Conservation (phyloP, 2,113 vertebrate genomes). For the Tupaia chinensis region DNA sequence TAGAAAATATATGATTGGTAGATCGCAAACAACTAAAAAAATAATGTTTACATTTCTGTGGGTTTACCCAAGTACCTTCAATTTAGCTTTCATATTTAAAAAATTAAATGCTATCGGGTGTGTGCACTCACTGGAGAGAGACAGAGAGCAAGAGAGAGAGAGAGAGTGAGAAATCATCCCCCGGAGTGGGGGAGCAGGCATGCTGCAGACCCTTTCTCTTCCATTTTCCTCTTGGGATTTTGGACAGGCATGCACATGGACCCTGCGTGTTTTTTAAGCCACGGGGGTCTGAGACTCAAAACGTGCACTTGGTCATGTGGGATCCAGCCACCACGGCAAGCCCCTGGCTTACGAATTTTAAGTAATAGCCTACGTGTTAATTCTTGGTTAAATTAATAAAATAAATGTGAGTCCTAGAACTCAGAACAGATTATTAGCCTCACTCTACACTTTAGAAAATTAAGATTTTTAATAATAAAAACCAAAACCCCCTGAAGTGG, state of each 20-base stretch:
- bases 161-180: too few relatives aligned
- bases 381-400: background rate
- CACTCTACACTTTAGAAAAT: background rate
- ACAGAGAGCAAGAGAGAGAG: too few relatives aligned
- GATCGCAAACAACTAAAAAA: conserved; percentile 31
- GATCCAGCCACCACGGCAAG: too few relatives aligned
- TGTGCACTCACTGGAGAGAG: too few relatives aligned
- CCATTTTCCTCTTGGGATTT: too few relatives aligned
- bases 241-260: too few relatives aligned
- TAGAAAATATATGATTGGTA: conserved; percentile 47
- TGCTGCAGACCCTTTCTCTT: too few relatives aligned
- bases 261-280: too few relatives aligned
- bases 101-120: too few relatives aligned
- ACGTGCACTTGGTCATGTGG: too few relatives aligned
- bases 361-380: background rate
- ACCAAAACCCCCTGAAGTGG: background rate
- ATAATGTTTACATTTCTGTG: background rate
- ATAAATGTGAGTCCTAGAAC: background rate
- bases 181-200: too few relatives aligned
- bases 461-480: background rate
- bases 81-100: background rate
- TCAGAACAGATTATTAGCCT: background rate
- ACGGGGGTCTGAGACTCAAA: too few relatives aligned
- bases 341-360: background rate
- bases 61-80: background rate